These are phyloP conservation scores for Vulpes ferrilata DNA, from an alignment of 2,113 vertebrate species.

Conservation along the genomic window DNA sequence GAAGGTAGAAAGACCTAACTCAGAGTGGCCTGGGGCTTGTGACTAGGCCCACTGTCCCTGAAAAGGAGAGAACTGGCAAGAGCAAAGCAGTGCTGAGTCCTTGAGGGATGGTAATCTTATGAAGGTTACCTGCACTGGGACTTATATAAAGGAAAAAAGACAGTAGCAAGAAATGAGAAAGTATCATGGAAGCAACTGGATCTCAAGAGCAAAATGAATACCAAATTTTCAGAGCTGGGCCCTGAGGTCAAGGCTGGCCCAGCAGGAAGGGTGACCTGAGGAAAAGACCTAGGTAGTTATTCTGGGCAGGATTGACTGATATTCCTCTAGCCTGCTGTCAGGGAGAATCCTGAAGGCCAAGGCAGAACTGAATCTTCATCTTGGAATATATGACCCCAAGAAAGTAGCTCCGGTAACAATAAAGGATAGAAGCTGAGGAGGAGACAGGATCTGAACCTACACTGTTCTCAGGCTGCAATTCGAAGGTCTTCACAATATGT, in stretches of 20 bases:
- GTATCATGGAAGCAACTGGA: background rate
- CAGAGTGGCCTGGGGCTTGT: background rate
- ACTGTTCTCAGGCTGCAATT: conserved; percentile 7
- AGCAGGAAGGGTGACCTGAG: background rate
- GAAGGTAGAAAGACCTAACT: background rate
- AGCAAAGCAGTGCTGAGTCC: background rate
- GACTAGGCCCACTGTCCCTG: background rate
- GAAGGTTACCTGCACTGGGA: background rate
- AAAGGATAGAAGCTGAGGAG: background rate
- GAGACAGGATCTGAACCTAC: background rate
- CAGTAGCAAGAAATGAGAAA: background rate
- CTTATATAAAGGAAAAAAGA: background rate
- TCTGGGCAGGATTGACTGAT: background rate
- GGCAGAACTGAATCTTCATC: background rate
- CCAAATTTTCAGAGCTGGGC: background rate
- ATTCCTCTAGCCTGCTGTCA: background rate
- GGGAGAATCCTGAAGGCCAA: background rate
- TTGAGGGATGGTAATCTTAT: background rate
- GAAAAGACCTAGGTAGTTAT: background rate
- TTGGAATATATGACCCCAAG: background rate
- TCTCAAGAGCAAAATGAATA: background rate
- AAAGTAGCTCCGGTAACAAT: background rate
- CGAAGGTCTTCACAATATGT: background rate
- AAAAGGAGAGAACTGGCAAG: background rate
- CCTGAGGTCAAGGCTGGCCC: background rate